phyloP scores from a whole-genome alignment of 2,113 vertebrate genomes.

The Guaruba guarouba region DNA sequence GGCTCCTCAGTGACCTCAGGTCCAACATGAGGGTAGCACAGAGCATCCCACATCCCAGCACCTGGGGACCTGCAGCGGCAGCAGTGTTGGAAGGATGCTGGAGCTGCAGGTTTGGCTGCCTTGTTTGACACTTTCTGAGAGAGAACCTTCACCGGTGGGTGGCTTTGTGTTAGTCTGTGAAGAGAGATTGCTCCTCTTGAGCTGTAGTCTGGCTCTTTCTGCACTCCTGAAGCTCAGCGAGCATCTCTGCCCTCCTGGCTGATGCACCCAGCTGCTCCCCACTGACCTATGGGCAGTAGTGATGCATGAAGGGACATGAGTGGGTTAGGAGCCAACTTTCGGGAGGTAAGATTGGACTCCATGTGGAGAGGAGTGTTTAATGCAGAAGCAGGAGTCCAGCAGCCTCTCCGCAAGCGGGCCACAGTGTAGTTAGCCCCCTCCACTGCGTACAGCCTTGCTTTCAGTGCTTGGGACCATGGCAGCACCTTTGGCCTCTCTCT shows the following conservation, averaged over 20 bases:
- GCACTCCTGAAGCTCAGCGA: neutral
- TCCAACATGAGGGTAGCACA: neutral
- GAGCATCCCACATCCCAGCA: neutral
- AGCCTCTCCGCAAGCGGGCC: neutral
- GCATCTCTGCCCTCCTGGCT: neutral
- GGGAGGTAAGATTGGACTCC: neutral
- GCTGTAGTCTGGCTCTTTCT: neutral
- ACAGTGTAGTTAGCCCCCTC: neutral
- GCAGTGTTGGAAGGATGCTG: rapidly evolving
- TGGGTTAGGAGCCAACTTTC: neutral
- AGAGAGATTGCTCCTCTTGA: neutral
- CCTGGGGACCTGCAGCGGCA: neutral
- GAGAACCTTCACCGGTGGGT: neutral
- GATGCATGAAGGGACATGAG: neutral
- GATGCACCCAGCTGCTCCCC: neutral
- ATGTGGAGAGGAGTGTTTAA: neutral
- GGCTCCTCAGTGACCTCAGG: neutral
- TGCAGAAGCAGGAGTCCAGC: neutral
- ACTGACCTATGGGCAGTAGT: rapidly evolving
- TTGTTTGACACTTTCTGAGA: neutral
- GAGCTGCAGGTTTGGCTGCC: neutral
- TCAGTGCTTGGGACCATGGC: neutral
- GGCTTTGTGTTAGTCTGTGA: neutral
- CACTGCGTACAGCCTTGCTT: neutral
- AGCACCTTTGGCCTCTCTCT: neutral